These are phyloP conservation scores for Tapirus terrestris DNA, from an alignment of 2,113 vertebrate species.

Conservation along the genomic window DNA sequence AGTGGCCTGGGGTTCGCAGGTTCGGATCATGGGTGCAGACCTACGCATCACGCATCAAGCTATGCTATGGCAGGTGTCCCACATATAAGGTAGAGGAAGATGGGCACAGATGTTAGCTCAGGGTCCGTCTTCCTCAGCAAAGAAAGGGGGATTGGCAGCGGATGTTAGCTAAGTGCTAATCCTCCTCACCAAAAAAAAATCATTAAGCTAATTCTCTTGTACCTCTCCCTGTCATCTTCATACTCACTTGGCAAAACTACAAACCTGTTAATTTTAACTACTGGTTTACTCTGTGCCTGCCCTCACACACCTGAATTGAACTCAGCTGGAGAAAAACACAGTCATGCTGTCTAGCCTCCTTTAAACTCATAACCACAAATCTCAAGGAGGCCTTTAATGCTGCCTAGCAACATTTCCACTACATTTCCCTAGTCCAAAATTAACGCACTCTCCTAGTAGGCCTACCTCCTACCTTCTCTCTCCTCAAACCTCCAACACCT, in stretches of 20 bases:
- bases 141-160: too few species aligned
- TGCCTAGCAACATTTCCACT: not conserved
- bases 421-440: not conserved
- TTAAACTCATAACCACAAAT: not conserved
- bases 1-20: too few species aligned
- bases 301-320: not conserved
- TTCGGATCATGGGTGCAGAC: too few species aligned
- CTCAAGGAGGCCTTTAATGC: not conserved
- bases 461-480: not conserved
- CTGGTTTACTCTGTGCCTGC: not conserved
- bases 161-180: too few species aligned
- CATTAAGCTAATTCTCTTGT: not conserved
- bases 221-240: not conserved
- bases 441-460: not conserved
- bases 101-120: too few species aligned
- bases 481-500: not conserved
- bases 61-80: too few species aligned
- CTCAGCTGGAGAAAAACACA: not conserved
- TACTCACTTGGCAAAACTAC: not conserved
- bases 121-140: too few species aligned
- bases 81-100: too few species aligned
- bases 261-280: not conserved
- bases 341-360: not conserved
- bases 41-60: too few species aligned
- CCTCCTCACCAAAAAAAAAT: too few species aligned